Percentiles rank a stretch among this genome's conserved stretches.
Conservation (phyloP, 2,113 vertebrate genomes). For the Erythrolamprus reginae region DNA sequence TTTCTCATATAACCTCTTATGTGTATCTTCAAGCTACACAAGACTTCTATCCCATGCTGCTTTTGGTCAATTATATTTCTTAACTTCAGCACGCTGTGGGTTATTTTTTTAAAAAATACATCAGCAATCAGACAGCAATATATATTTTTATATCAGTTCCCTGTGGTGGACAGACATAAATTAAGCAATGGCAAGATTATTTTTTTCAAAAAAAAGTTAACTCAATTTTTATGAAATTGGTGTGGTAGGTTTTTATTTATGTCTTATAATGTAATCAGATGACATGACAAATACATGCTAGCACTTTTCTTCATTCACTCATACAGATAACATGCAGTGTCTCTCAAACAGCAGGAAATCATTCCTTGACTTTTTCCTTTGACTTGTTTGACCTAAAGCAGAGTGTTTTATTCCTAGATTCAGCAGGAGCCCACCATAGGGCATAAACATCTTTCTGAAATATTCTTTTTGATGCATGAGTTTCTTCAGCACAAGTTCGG, state of each 20-base stretch:
- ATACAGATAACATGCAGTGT: background rate
- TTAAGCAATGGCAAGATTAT: background rate
- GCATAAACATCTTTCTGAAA: background rate
- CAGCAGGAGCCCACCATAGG: constrained; percentile 11
- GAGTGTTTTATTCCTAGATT: constrained; percentile 7
- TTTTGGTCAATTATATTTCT: constrained; percentile 9
- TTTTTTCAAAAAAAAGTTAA: background rate
- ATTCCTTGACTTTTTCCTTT: constrained; percentile 19
- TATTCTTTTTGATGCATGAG: background rate
- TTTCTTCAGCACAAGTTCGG: constrained; percentile 12
- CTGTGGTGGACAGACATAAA: background rate
- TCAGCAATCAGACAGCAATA: background rate
- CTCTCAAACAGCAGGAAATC: constrained; percentile 1
- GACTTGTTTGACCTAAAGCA: constrained; percentile 16
- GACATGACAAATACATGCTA: background rate
- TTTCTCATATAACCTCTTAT: constrained; percentile 3
- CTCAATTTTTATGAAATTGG: background rate
- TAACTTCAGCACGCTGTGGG: background rate
- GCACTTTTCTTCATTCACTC: background rate
- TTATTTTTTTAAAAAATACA: background rate
- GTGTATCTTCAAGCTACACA: background rate
- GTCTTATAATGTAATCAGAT: background rate
- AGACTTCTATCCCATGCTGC: background rate
- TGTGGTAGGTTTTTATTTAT: background rate
- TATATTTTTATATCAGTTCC: background rate